Base-by-base conservation (phyloP, 1,140 invertebrate genomes). In the Chrysopa pallens region DNA sequence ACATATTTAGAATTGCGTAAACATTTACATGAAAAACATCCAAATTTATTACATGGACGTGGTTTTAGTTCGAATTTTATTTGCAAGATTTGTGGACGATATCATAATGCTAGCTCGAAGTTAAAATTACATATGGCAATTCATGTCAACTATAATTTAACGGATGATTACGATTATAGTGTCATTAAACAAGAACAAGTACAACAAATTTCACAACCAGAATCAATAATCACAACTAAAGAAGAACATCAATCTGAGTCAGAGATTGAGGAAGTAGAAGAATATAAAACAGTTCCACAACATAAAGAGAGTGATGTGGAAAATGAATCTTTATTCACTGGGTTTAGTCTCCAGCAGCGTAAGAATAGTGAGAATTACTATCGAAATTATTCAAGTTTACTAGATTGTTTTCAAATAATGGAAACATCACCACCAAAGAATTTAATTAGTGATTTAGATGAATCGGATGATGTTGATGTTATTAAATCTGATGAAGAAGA, bases 81-180 rank as follows among this genome's bases (percentile, higher is more conserved):
- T 0, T 76, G 72, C 50, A 64, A 68, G 42, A 68, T 69, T 15
- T 75, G 73, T 46, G 72, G 70, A 6, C 53, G 69, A 6, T 74
- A 74, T 50, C 73, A 74, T 46, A 73, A 73, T 46, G 70, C 71
- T 0, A 61, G 68, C n/a, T 66, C 65, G 12, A 74, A 76, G 52
- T 47, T 76, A 2, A 53, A 66, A 9, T 48, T 71, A 8, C 73
- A 76, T 44, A 69, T 68, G 62, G 64, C 63, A 13, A 73, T 74
- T 31, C 73, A 76, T 49, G 66, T 69, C 23, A 67, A 67, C 33
- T 65, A 63, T 36, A 62, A 61, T 47, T 61, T 50, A 58, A 51
- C 42, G 6, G 63, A 46, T 47, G 50, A 8, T 49, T 53, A 28
- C 55, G 50, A 51, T 62, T 60, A 47, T 55, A 14, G 58, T 53